Evolutionary conservation across 2,797 vertebrate genomes (phyloP).

Genomic region (Lophius americanus): DNA sequence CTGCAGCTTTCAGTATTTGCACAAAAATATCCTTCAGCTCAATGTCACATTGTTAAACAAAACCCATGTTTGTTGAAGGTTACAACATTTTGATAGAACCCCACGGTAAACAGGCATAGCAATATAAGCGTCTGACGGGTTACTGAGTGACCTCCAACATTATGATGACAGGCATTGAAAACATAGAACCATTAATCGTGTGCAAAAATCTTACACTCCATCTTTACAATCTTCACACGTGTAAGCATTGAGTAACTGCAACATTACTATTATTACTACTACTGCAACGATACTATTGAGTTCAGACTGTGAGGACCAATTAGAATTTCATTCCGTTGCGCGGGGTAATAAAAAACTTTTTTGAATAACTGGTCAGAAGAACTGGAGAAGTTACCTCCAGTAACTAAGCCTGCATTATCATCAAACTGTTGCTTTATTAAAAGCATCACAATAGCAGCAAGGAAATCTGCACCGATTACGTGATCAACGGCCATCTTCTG

Average conservation of each 20-base stretch:
- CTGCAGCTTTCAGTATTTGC: not conserved
- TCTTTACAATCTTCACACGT: conserved; percentile 8
- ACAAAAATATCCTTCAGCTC: not conserved
- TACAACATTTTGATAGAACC: conserved; percentile 12
- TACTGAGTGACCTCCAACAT: not conserved
- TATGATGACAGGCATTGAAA: conserved; percentile 1
- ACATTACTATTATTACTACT: no score
- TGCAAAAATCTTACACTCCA: conserved; percentile 7
- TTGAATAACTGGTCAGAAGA: no score
- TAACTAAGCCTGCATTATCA: no score
- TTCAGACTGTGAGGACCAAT: no score
- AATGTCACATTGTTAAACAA: conserved; percentile 10
- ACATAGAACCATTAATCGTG: not conserved
- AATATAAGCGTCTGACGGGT: not conserved
- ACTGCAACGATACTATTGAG: no score
- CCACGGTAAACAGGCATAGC: conserved; percentile 3
- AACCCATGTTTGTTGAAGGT: conserved; percentile 2
- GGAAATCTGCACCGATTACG: no score
- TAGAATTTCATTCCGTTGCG: no score
- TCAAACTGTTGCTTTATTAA: no score
- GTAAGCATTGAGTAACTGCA: conserved; percentile 3
- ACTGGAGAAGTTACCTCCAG: no score
- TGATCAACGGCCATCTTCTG: no score
- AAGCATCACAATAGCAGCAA: no score
- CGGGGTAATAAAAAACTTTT: no score